Conservation (phyloP, 2,888 invertebrate species). For the Hermaeophaga mercurialis region DNA sequence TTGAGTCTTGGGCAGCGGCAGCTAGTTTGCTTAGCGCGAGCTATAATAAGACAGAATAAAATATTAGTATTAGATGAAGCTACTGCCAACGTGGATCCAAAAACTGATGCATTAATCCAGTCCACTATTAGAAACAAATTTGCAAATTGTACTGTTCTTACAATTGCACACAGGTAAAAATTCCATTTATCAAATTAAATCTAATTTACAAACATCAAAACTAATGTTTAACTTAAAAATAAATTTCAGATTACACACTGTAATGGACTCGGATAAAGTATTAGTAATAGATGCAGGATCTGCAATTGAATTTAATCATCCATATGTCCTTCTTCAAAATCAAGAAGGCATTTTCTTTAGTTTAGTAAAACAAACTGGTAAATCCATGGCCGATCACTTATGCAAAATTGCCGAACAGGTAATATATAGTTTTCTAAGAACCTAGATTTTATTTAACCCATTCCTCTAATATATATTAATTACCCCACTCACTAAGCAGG, state of each 20-base stretch:
- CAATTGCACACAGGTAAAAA: slow-evolving; percentile 75
- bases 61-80: slow-evolving; percentile 66
- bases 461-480: too few relatives aligned
- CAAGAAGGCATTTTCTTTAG: slow-evolving; percentile 61
- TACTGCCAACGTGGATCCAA: slow-evolving; percentile 79
- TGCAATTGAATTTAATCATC: slow-evolving; percentile 75
- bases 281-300: slow-evolving; percentile 65
- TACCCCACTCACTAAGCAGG: too few relatives aligned
- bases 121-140: slow-evolving; percentile 76
- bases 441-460: too few relatives aligned
- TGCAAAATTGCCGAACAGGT: slow-evolving; percentile 46
- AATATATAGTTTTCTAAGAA: too few relatives aligned
- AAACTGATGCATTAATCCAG: slow-evolving; percentile 78
- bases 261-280: slow-evolving; percentile 84
- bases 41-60: slow-evolving; percentile 57
- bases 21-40: slow-evolving; percentile 72
- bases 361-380: slow-evolving; percentile 70
- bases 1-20: slow-evolving; percentile 63
- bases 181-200: background rate
- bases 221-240: background rate
- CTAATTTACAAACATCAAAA: too few relatives aligned
- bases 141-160: slow-evolving; percentile 76
- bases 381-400: slow-evolving; percentile 44
- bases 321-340: slow-evolving; percentile 64
- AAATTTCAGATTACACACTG: slow-evolving; percentile 69